Evolutionary conservation across 2,888 invertebrate genomes (phyloP), one percentile per base, ranked within the genome.

Genomic region (Drosophila greeni): DNA sequence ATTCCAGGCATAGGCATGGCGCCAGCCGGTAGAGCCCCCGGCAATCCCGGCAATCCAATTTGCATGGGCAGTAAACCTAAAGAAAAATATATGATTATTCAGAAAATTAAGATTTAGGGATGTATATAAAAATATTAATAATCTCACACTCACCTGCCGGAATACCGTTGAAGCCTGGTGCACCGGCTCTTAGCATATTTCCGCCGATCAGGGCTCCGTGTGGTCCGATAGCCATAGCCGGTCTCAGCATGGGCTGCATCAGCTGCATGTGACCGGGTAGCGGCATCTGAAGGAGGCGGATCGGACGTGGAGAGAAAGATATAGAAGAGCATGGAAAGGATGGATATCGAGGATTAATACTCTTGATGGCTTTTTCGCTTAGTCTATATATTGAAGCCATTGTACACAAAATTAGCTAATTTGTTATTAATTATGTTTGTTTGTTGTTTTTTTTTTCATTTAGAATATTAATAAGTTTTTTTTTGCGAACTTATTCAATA

Each of bases 231-330:
- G 88, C 85, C 81, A 89, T 87, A 18, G 88, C 70, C 52, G 88
- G 88, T 56, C 89, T 81, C 78, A 89, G 82, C 82, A 89, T 86
- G 20, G 88, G 89, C 64, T 88, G 89, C 81, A 89, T 85, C 59
- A 89, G 75, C 74, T 87, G 88, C 87, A 89, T 86, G 70, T 85
- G 86, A 33, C 85, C 85, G 39, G 87, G 87, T 67, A 89, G 70
- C 54, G 81, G 87, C 79, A 80, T 84, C 77, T 84, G 68, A 31
- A 34, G 40, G 34, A 51, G 37, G 29, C 31, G 57, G 39, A 60
- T 68, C 51, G 70, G 48, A 54, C 20, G 57, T 47, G 58, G 48
- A 71, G 71, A 66, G 55, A 73, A 57, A 77, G 56, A 75, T 73
- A 81, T 61, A 81, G 82, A 82, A 79, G 84, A 79, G 82, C 81